Evolutionary conservation across 2,113 vertebrate species (phyloP), one percentile per base, ranked within the genome.

Genomic region (Muntiacus reevesi): DNA sequence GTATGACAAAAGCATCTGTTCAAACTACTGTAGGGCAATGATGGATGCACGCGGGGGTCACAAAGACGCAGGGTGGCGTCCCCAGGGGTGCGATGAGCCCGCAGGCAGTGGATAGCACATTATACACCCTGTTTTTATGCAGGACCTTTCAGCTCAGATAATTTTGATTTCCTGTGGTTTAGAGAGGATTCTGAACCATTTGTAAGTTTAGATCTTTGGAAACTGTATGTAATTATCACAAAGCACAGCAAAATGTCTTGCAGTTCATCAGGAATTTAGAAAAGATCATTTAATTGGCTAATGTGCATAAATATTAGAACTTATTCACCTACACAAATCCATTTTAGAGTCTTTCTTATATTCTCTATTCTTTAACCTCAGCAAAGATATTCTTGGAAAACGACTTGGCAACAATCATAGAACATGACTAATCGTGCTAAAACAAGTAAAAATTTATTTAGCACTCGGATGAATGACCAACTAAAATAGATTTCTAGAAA

Each of bases 301-400:
- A 82, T 93, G 17, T 78, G 45, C 23, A 89, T 86, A 89, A 89
- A 86, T 82, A 81, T 33, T 93, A 93, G 7, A 91, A 59, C 30
- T 36, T 64, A 92, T 91, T 76, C n/a, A 60, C n/a, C 60, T 7
- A 87, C 3, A 92, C 43, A 82, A 54, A 55, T 89, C 30, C 76
- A 17, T 54, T 95, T 84, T 54, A 79, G 17, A 89, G 45, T 52
- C 79, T 92, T 92, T 67, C 55, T 57, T 55, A 95, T 33, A 85
- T 57, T 76, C 30, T 16, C 3, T 94, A 57, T 60, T 54, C 27
- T 82, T 95, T 85, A 91, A 71, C 25, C 21, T 83, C 88, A 83
- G 83, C 89, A 92, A 97, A 98, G 54, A 81, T 89, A 97, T 79
- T 96, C 62, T 81, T 95, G 78, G 87, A 79, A 97, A 95, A 91